These are phyloP conservation scores for Crambe crambe DNA, from an alignment of 37 sponge, comb jelly and placozoan genomes.

Conservation along the genomic window DNA sequence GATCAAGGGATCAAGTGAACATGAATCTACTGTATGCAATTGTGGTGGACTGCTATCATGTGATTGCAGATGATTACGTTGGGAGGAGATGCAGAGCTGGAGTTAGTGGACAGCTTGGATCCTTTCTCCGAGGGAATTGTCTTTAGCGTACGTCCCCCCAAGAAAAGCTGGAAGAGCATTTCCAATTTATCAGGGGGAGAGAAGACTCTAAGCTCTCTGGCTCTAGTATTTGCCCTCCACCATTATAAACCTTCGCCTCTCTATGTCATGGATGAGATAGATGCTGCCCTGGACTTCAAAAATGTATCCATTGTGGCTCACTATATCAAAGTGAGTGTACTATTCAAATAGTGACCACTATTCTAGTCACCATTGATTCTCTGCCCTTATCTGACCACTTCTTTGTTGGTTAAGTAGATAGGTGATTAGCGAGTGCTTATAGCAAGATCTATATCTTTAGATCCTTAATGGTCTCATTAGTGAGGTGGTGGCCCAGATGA, in stretches of 20 bases:
- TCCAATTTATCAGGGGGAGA: constrained; percentile 98
- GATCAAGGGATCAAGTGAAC: too few relatives aligned
- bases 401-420: too few relatives aligned
- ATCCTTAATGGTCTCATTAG: too few relatives aligned
- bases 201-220: constrained; percentile 99
- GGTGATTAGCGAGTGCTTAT: too few relatives aligned
- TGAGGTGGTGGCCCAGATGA: not conserved
- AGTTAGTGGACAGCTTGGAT: constrained; percentile 97
- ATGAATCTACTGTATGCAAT: too few relatives aligned
- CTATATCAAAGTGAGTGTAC: constrained; percentile 92
- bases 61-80: constrained; percentile 99
- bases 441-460: too few relatives aligned
- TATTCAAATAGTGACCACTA: not conserved
- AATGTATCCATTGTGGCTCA: constrained; percentile 98
- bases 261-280: constrained; percentile 99
- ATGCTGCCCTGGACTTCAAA: constrained; percentile 99
- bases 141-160: constrained; percentile 97
- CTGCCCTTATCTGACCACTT: too few relatives aligned
- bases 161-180: constrained; percentile 99
- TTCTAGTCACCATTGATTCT: too few relatives aligned
- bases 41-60: too few relatives aligned
- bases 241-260: constrained; percentile 99
- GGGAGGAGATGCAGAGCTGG: constrained; percentile 99
- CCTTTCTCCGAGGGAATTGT: constrained; percentile 99
- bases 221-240: constrained; percentile 99